A percentile compares a stretch with the other conserved stretches of the same genome.
Evolutionary conservation across 2,888 invertebrate genomes (phyloP).

Genomic region (Lithophane ornitopus): DNA sequence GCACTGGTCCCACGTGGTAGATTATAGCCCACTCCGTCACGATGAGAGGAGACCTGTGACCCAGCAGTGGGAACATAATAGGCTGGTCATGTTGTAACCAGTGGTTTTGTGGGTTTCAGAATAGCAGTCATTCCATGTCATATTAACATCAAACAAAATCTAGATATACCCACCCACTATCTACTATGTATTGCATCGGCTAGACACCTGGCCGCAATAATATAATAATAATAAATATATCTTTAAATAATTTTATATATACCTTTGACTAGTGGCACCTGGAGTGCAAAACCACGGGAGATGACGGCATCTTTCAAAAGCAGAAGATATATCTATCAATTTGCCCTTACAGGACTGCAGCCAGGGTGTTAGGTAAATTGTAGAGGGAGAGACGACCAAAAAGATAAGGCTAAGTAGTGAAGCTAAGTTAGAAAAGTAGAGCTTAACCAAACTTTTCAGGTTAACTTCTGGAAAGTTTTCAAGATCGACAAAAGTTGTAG

Average conservation of each 20-base stretch:
- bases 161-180: not conserved
- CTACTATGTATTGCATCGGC: not conserved
- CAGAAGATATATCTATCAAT: constrained; percentile 13
- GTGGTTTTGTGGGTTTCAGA: too few species aligned
- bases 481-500: not conserved
- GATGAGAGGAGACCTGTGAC: too few species aligned
- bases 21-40: too few species aligned
- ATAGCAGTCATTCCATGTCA: too few species aligned
- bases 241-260: too few species aligned
- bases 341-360: not conserved
- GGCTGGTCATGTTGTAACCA: too few species aligned
- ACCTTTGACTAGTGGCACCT: not conserved
- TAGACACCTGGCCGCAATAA: not conserved
- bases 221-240: too few species aligned
- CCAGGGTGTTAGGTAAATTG: not conserved
- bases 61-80: too few species aligned
- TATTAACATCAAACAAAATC: not conserved
- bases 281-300: not conserved
- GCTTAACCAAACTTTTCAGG: not conserved
- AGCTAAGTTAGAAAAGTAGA: constrained; percentile 9
- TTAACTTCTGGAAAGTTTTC: constrained; percentile 2
- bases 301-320: not conserved
- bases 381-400: not conserved
- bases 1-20: too few species aligned
- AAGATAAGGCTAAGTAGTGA: constrained; percentile 3